Conservation (phyloP, 2,113 vertebrate genomes). For the Ptilonorhynchus violaceus region DNA sequence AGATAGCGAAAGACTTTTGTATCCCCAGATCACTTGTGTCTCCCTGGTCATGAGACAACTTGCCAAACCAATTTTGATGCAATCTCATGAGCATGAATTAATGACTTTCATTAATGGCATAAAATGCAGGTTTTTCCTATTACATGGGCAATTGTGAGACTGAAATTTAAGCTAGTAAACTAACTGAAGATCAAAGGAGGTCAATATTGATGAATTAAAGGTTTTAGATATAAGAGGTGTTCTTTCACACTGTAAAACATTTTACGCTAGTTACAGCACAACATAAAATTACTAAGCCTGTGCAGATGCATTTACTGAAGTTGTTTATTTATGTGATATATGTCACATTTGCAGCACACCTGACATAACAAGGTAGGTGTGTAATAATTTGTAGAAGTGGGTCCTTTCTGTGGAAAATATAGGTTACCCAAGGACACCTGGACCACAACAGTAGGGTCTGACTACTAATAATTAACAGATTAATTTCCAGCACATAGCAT, state of each 20-base stretch:
- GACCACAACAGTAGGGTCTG: not conserved
- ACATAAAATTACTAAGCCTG: not conserved
- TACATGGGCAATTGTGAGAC: not conserved
- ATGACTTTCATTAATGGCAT: not conserved
- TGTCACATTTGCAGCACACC: not conserved
- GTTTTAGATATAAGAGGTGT: not conserved
- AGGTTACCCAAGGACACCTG: not conserved
- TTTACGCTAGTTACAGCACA: not conserved
- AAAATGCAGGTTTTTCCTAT: not conserved
- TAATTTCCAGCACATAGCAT: not conserved
- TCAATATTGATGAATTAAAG: not conserved
- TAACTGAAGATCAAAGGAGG: not conserved
- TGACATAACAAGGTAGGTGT: not conserved
- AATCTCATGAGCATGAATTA: not conserved
- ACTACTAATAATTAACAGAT: not conserved
- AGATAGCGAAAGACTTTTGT: not conserved
- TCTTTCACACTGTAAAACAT: not conserved
- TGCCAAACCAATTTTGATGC: not conserved
- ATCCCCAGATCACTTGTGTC: not conserved
- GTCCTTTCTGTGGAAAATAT: not conserved
- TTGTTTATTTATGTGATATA: not conserved
- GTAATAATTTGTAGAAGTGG: not conserved
- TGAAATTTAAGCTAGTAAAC: not conserved
- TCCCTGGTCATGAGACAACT: not conserved
- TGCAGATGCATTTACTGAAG: not conserved